A percentile compares a stretch with the other conserved stretches of the same genome.
phyloP scores from a whole-genome alignment of 2,888 invertebrate species.

The Scaptomyza parva region DNA sequence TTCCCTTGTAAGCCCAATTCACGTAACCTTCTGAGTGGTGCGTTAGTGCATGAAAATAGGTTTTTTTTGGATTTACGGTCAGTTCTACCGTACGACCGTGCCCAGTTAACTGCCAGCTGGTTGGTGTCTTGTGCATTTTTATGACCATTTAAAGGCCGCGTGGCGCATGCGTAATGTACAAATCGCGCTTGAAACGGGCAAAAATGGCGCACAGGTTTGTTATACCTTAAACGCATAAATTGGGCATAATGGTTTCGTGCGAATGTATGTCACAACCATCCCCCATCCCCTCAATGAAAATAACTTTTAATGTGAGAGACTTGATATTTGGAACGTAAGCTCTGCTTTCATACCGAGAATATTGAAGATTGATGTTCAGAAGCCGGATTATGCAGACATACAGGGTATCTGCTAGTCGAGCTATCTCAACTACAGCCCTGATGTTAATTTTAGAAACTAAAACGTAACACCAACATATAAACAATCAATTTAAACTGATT shows the following conservation, averaged over 20 bases:
- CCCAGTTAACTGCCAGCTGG: slow-evolving; percentile 34
- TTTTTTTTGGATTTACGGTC: slow-evolving; percentile 42
- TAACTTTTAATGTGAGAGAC: too few species aligned
- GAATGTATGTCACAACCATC: too few species aligned
- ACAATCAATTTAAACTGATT: slow-evolving; percentile 55
- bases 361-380: too few species aligned
- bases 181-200: slow-evolving; percentile 59
- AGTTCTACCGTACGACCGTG: slow-evolving; percentile 58
- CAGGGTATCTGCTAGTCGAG: too few species aligned
- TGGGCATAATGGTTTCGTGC: too few species aligned
- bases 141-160: slow-evolving; percentile 63
- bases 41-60: slow-evolving; percentile 65
- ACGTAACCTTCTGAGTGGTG: slow-evolving; percentile 66
- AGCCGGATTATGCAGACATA: too few species aligned
- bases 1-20: background rate
- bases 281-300: too few species aligned
- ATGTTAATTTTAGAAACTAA: slow-evolving; percentile 62
- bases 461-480: slow-evolving; percentile 59
- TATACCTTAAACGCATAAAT: too few species aligned
- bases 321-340: too few species aligned
- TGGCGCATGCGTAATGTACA: slow-evolving; percentile 65
- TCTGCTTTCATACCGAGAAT: too few species aligned
- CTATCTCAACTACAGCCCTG: too few species aligned
- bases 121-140: slow-evolving; percentile 61
- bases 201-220: slow-evolving; percentile 16